Evolutionary conservation across 35 echinoderm and acorn worm species (phyloP), one percentile per base, ranked within the genome.

Genomic region (Acanthaster planci): DNA sequence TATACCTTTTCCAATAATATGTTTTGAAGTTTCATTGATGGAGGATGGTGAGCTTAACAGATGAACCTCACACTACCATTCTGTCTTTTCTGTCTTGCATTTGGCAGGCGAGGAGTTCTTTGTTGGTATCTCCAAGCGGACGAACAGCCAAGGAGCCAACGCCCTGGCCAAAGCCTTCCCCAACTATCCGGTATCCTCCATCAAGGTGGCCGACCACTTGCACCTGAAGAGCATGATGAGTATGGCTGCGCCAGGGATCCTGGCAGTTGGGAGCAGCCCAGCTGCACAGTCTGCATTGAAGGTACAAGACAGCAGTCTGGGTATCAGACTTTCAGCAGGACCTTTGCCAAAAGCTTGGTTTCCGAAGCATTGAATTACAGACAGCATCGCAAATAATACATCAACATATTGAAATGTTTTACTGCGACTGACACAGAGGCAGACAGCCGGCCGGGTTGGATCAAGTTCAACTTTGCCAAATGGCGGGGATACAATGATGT

Each of bases 61-160:
- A 47, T 47, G 42, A 6, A 47, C 12, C 12, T 47, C 4, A 47
- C 12, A 47, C 12, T 47, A 47, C 29, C 17, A n/a, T 78, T 17
- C 38, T 76, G n/a, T 3, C 56, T 2, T 85, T 67, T 7, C 15
- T 87, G 15, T 89, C 22, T 64, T 82, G 26, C 76, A 40, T n/a
- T 58, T 81, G 35, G 18, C 86, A 97, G 95, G 95, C 32, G 93
- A 93, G 67, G 95, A 97, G 85, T 97, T 97, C 77, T 97, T 97
- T 86, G 95, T 97, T 19, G 95, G 95, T 26, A 82, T 97, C 68
- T 90, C 86, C 60, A 77, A 76, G 42, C 51, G 95, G 44, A 97
- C 95, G 16, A 97, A 97, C 72, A 88, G 90, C 72, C 85, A 89
- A 77, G 95, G 95, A 53, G 95, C 95, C 15, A 85, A 86, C 15